phyloP scores from a whole-genome alignment of 2,888 invertebrate genomes.

The Tachystola acroxantha region DNA sequence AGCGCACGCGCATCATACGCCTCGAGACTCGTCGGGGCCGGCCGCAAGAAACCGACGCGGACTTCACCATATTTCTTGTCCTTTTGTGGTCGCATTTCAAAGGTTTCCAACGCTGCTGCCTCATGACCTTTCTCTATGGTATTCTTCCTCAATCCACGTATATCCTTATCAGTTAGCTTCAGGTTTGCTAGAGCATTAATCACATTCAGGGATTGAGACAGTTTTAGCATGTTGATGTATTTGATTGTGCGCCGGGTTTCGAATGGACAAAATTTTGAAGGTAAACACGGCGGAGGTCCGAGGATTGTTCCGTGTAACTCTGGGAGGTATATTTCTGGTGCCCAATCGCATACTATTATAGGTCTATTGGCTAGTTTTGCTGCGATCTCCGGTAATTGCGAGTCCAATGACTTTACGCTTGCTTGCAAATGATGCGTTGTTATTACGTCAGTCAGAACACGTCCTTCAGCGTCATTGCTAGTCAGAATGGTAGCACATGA shows the following conservation, averaged over 20 bases:
- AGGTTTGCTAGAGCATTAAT: conserved; percentile 39
- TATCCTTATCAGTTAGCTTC: conserved; percentile 26
- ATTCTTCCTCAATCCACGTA: conserved; percentile 25
- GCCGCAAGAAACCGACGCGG: conserved; percentile 41
- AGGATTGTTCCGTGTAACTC: conserved; percentile 20
- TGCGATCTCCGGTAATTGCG: conserved; percentile 14
- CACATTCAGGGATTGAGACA: conserved; percentile 41
- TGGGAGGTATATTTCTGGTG: conserved; percentile 19
- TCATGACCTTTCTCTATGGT: conserved; percentile 13
- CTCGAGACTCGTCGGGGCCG: conserved; percentile 20
- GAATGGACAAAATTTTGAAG: conserved; percentile 40
- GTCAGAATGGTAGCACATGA: conserved; percentile 40
- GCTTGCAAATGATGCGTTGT: conserved; percentile 26
- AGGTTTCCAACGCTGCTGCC: background rate
- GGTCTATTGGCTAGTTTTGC: conserved; percentile 9
- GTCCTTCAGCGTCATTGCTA: conserved; percentile 35
- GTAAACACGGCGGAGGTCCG: conserved; percentile 47
- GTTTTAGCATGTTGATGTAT: conserved; percentile 40
- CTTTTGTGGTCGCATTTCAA: background rate
- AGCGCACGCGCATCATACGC: conserved; percentile 35
- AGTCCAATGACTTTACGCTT: conserved; percentile 24
- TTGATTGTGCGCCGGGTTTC: conserved; percentile 54
- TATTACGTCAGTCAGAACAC: conserved; percentile 26
- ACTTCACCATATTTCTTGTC: conserved; percentile 33
- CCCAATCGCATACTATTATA: conserved; percentile 38